Evolutionary conservation across 2,888 invertebrate genomes (phyloP).

Genomic region (Nematopogon swammerdamellus): DNA sequence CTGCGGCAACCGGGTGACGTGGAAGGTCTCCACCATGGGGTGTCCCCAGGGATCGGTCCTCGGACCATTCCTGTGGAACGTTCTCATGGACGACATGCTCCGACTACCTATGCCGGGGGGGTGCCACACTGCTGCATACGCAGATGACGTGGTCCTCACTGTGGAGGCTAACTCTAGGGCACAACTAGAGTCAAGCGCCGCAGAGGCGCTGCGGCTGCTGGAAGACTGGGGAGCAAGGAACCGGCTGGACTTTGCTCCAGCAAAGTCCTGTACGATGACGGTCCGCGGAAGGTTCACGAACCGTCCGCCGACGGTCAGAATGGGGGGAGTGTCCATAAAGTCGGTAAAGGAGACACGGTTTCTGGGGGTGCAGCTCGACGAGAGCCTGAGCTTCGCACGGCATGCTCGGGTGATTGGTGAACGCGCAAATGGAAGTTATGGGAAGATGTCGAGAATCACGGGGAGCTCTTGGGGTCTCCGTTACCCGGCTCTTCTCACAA

Average conservation of each 20-base stretch:
- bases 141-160: conserved; percentile 15
- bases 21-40: conserved; percentile 10
- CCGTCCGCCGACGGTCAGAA: neutral
- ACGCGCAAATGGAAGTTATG: neutral
- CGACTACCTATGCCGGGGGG: neutral
- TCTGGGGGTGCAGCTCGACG: conserved; percentile 13
- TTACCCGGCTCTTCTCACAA: neutral
- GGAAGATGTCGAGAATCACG: neutral
- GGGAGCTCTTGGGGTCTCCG: neutral
- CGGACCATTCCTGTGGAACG: conserved; percentile 7
- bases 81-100: conserved; percentile 15
- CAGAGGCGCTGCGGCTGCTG: conserved; percentile 1
- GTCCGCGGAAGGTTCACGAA: conserved; percentile 5
- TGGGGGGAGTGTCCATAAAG: neutral
- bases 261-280: conserved; percentile 12
- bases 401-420: conserved; percentile 7
- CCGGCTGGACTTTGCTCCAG: conserved; percentile 11
- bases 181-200: conserved; percentile 8
- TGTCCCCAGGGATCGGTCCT: conserved; percentile 11
- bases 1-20: conserved; percentile 6
- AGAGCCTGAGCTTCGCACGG: conserved; percentile 3
- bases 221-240: conserved; percentile 11
- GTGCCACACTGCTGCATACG: conserved; percentile 12
- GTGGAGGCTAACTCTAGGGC: conserved; percentile 11
- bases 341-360: conserved; percentile 2